Percentiles rank a stretch among this genome's conserved stretches.
Conservation (phyloP, 2,113 vertebrate genomes). For the Peromyscus leucopus region DNA sequence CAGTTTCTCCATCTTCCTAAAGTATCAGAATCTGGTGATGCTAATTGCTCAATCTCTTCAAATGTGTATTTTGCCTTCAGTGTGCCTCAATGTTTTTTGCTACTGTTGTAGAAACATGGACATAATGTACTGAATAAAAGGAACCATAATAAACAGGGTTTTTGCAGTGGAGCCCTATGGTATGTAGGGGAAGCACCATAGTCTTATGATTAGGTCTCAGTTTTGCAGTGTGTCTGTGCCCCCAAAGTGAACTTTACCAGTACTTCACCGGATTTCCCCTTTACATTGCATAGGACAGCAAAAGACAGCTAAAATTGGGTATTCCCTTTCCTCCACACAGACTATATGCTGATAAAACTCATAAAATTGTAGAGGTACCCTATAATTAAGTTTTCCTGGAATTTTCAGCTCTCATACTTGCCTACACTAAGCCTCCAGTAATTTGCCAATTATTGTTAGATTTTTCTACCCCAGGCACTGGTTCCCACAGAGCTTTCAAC, state of each 20-base stretch:
- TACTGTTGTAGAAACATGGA: not conserved
- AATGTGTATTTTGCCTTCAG: not conserved
- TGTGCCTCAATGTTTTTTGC: not conserved
- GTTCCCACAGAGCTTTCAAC: not conserved
- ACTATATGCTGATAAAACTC: not conserved
- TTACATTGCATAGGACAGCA: not conserved
- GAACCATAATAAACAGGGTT: not conserved
- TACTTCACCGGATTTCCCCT: not conserved
- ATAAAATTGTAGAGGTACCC: not conserved
- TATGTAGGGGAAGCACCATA: not conserved
- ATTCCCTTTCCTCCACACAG: not conserved
- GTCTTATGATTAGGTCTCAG: not conserved
- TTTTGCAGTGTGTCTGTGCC: not conserved
- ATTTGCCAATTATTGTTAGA: not conserved
- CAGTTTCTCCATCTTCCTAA: not conserved
- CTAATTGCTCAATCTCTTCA: not conserved
- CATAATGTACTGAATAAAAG: not conserved
- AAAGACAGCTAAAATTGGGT: not conserved
- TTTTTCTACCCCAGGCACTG: not conserved
- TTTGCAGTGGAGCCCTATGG: not conserved
- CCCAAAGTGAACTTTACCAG: not conserved
- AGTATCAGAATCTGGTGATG: not conserved
- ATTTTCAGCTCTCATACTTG: constrained; percentile 10
- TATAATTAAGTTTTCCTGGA: constrained; percentile 1
- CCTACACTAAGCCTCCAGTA: not conserved